A percentile compares a stretch with the other conserved stretches of the same genome.
phyloP scores from a whole-genome alignment of 2,113 vertebrate species.

The Scophthalmus maximus region DNA sequence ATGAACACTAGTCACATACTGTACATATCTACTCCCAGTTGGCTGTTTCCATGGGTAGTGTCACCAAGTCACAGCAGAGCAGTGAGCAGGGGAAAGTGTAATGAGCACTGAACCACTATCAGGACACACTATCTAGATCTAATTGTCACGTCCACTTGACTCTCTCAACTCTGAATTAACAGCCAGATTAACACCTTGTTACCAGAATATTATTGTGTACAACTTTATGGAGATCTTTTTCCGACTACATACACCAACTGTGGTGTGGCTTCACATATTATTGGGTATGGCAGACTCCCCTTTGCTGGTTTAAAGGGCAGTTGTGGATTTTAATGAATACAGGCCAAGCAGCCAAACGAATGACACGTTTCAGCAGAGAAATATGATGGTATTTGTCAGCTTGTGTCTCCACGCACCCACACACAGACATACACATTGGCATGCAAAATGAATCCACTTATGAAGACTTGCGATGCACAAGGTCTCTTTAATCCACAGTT shows the following conservation, averaged over 20 bases:
- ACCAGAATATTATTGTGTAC: no score
- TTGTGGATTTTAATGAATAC: no score
- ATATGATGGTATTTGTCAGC: neutral
- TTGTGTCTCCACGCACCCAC: neutral
- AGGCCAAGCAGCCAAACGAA: neutral
- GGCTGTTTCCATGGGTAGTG: conserved; percentile 54
- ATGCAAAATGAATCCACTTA: no score
- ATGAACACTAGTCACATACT: conserved; percentile 23
- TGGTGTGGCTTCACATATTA: conserved; percentile 1
- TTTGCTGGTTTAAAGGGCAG: no score
- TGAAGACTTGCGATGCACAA: no score
- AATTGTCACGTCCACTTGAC: no score
- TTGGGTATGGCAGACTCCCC: neutral
- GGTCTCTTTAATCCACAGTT: neutral
- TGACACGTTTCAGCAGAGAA: neutral
- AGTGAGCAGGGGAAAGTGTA: conserved; percentile 1
- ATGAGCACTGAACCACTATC: conserved; percentile 10
- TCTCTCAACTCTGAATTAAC: neutral
- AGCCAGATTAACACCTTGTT: no score
- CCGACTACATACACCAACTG: no score
- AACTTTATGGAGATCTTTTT: no score
- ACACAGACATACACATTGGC: neutral
- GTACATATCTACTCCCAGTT: conserved; percentile 32
- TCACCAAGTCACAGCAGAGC: conserved; percentile 41
- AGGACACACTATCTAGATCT: no score